Percentiles rank a stretch among this genome's conserved stretches.
Conservation (phyloP, 2,797 vertebrate genomes). For the Melanotaenia parkinsoni region DNA sequence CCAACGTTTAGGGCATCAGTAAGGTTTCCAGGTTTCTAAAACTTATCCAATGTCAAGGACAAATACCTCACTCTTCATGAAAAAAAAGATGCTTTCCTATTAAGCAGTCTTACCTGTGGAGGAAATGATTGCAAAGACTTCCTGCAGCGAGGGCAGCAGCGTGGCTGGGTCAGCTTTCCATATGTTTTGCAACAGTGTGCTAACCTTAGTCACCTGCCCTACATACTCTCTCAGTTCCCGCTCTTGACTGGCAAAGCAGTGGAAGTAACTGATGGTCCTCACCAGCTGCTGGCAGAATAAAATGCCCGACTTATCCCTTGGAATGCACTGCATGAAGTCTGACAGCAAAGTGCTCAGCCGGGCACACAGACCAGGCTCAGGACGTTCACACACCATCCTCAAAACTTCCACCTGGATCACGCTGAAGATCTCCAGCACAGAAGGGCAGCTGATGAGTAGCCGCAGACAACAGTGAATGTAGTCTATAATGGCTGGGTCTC, state of each 20-base stretch:
- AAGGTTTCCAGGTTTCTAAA: background rate
- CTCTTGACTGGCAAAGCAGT: slow-evolving; percentile 89
- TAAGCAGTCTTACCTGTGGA: slow-evolving; percentile 87
- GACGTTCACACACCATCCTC: slow-evolving; percentile 93
- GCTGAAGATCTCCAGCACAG: slow-evolving; percentile 92
- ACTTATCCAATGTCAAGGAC: background rate
- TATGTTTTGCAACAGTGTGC: slow-evolving; percentile 91
- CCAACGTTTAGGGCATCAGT: background rate
- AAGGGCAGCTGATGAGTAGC: slow-evolving; percentile 96
- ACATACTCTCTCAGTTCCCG: slow-evolving; percentile 93
- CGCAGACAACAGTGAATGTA: slow-evolving; percentile 93
- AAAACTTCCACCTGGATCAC: slow-evolving; percentile 92
- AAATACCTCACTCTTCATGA: background rate
- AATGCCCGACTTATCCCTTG: slow-evolving; percentile 88
- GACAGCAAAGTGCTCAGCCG: slow-evolving; percentile 90
- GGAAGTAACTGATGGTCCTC: slow-evolving; percentile 94
- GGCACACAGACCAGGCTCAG: slow-evolving; percentile 88
- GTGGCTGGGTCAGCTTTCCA: slow-evolving; percentile 95
- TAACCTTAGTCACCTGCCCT: slow-evolving; percentile 93
- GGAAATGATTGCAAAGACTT: slow-evolving; percentile 96
- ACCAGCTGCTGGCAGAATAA: slow-evolving; percentile 98
- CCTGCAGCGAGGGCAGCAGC: slow-evolving; percentile 93
- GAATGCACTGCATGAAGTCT: slow-evolving; percentile 96
- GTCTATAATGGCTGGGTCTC: slow-evolving; percentile 91
- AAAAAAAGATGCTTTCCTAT: background rate